These are phyloP conservation scores for Sardina pilchardus DNA, from an alignment of 2,113 vertebrate genomes.

Conservation along the genomic window DNA sequence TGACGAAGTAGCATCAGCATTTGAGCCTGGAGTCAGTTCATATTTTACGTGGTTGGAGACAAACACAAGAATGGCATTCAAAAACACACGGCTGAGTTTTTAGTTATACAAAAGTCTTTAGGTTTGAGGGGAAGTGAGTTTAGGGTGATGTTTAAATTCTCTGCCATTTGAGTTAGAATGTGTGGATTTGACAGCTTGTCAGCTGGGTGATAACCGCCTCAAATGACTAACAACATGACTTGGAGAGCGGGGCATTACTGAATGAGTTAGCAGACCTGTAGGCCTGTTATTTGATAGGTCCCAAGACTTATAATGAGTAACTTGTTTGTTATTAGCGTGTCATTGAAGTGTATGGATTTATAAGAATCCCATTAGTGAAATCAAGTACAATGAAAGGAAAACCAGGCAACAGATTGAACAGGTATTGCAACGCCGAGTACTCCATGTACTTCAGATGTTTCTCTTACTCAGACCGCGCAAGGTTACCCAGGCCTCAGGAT, in stretches of 20 bases:
- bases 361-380: not conserved
- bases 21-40: not conserved
- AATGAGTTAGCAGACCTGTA: not conserved
- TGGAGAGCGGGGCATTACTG: not conserved
- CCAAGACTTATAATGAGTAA: not conserved
- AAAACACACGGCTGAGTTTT: not conserved
- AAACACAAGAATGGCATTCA: not conserved
- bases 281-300: not conserved
- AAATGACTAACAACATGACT: not conserved
- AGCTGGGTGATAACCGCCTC: not conserved
- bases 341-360: not conserved
- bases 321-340: not conserved
- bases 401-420: not conserved
- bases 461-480: not conserved
- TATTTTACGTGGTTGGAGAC: not conserved
- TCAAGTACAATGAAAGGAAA: not conserved
- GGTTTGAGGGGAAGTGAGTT: not conserved
- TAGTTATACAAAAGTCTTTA: not conserved
- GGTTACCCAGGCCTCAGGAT: not conserved
- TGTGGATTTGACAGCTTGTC: not conserved
- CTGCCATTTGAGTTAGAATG: not conserved
- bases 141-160: not conserved
- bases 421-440: not conserved
- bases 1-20: not conserved
- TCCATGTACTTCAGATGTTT: not conserved